phyloP scores from a whole-genome alignment of 1,140 invertebrate species.

The Anagrus nilaparvatae region DNA sequence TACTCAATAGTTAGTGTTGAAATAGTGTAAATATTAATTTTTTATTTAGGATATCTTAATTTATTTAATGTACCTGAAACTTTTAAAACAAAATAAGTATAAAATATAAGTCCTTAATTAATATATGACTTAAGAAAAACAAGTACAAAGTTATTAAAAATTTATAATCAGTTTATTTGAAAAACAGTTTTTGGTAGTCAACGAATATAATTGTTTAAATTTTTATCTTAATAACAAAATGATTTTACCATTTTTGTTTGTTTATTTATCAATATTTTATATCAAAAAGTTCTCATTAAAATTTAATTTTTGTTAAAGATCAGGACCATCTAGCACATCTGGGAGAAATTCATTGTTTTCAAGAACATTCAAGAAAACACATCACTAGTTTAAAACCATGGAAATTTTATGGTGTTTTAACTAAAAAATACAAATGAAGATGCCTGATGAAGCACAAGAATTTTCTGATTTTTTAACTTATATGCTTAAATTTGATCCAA shows the following conservation, averaged over 20 bases:
- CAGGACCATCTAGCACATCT: slow-evolving; percentile 97
- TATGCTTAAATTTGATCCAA: slow-evolving; percentile 91
- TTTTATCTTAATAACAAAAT: too few species aligned
- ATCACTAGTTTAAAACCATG: slow-evolving; percentile 91
- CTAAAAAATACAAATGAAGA: slow-evolving; percentile 97
- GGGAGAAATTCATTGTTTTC: slow-evolving; percentile 84
- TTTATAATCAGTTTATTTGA: too few species aligned
- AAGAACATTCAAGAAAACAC: slow-evolving; percentile 83
- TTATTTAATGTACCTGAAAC: too few species aligned
- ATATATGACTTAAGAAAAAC: too few species aligned
- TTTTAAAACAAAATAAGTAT: too few species aligned
- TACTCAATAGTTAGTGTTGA: too few species aligned
- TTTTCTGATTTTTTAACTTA: slow-evolving; percentile 90
- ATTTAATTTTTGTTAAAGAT: slow-evolving; percentile 49
- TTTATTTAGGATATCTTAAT: too few species aligned
- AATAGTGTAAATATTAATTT: too few species aligned
- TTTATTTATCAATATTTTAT: neutral
- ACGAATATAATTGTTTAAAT: too few species aligned
- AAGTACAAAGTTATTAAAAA: too few species aligned
- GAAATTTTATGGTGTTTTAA: slow-evolving; percentile 82
- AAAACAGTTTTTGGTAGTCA: too few species aligned
- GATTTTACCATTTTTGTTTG: neutral
- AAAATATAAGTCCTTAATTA: too few species aligned
- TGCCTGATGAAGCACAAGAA: slow-evolving; percentile 66
- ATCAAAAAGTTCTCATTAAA: neutral